Conservation (phyloP, 2,113 vertebrate species). For the Atlantisia rogersi region DNA sequence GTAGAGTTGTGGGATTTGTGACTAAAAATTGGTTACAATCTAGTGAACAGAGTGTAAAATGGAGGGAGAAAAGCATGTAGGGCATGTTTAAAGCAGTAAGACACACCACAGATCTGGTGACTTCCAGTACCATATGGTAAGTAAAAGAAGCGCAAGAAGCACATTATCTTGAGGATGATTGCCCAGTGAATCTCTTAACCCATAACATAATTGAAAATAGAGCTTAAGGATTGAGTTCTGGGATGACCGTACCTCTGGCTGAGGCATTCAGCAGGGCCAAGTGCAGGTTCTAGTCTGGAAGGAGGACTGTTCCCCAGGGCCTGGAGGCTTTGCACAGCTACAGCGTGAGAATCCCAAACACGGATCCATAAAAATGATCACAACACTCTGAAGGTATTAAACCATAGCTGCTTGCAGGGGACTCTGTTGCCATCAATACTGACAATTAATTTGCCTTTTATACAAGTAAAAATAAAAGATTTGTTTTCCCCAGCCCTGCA, state of each 20-base stretch:
- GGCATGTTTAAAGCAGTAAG: fast-evolving
- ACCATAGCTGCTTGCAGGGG: not conserved
- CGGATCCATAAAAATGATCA: not conserved
- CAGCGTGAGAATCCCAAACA: not conserved
- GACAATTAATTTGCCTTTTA: not conserved
- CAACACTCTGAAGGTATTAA: not conserved
- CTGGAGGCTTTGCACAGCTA: not conserved
- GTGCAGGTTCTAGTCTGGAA: not conserved
- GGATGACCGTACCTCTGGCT: not conserved
- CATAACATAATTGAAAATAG: not conserved
- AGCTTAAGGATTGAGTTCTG: not conserved
- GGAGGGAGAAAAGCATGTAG: not conserved
- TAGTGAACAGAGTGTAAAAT: not conserved
- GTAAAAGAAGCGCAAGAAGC: not conserved
- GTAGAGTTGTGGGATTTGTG: not conserved
- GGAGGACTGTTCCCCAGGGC: not conserved
- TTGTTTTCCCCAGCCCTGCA: not conserved
- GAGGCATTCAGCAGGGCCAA: not conserved
- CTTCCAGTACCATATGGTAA: not conserved
- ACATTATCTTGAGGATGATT: too few species aligned
- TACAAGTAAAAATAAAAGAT: not conserved
- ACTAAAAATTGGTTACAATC: not conserved
- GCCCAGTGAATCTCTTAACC: not conserved
- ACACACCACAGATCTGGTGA: not conserved
- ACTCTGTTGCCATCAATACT: not conserved